Evolutionary conservation across 2,113 vertebrate genomes (phyloP).

Genomic region (Pituophis catenifer): DNA sequence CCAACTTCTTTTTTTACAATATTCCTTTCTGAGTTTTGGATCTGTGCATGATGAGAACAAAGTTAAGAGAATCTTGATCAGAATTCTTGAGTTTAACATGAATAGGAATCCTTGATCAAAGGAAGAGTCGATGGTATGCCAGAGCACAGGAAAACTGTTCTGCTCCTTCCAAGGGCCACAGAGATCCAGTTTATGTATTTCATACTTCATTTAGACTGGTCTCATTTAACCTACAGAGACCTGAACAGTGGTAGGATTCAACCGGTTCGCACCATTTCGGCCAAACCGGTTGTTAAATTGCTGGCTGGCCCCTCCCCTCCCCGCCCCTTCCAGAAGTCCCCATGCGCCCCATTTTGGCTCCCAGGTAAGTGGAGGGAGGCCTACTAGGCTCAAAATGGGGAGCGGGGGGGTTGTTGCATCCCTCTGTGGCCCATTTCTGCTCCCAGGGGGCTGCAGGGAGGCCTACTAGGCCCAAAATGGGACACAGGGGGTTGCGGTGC

Average conservation of each 20-base stretch:
- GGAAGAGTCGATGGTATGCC: not conserved
- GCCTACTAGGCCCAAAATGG: too few species aligned
- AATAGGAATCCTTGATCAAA: not conserved
- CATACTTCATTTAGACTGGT: not conserved
- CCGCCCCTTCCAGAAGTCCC: too few species aligned
- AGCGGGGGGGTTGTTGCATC: too few species aligned
- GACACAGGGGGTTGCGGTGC: accelerated
- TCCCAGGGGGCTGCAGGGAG: too few species aligned
- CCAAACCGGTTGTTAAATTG: too few species aligned
- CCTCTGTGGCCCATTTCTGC: too few species aligned
- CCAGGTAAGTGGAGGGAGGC: too few species aligned
- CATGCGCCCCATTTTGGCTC: too few species aligned
- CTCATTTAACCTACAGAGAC: not conserved
- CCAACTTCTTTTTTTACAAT: not conserved
- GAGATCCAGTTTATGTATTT: not conserved
- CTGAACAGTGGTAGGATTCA: too few species aligned
- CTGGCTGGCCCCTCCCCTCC: too few species aligned
- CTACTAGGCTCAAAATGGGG: too few species aligned
- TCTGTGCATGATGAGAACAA: not conserved
- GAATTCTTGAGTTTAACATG: not conserved
- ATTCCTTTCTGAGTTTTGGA: not conserved
- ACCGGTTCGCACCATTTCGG: too few species aligned
- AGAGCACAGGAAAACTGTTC: not conserved
- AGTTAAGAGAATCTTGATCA: not conserved
- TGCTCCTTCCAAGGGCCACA: not conserved